A percentile compares a stretch with the other conserved stretches of the same genome.
Evolutionary conservation across 2,888 invertebrate genomes (phyloP).

Genomic region (Campopleginae sp.): DNA sequence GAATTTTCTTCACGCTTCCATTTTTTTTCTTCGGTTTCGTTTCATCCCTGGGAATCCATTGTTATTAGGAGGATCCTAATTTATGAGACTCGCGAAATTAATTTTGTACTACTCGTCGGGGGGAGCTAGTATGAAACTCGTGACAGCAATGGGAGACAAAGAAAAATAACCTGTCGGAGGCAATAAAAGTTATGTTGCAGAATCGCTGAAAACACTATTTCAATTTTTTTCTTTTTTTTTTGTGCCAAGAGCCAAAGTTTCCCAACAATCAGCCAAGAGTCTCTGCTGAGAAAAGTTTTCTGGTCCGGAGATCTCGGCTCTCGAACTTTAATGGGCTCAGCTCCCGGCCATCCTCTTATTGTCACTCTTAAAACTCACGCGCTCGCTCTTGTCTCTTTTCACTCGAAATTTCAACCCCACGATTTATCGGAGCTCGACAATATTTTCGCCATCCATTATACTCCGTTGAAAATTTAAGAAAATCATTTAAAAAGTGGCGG

Average conservation of each 20-base stretch:
- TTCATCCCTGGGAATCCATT: constrained; percentile 10
- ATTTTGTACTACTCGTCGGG: constrained; percentile 24
- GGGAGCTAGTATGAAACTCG: not conserved
- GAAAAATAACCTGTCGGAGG: constrained; percentile 27
- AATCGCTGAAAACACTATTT: constrained; percentile 6
- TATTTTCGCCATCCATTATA: not conserved
- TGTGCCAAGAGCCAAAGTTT: constrained; percentile 45
- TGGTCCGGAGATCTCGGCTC: constrained; percentile 31
- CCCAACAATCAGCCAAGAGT: constrained; percentile 25
- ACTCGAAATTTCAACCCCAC: not conserved
- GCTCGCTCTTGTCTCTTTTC: constrained; percentile 6
- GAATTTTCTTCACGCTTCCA: not conserved
- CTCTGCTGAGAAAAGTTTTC: constrained; percentile 36
- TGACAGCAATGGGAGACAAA: not conserved
- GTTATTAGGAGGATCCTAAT: constrained; percentile 46
- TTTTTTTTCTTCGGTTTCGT: not conserved
- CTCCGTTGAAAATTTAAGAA: not conserved
- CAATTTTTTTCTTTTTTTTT: constrained; percentile 9
- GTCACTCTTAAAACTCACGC: constrained; percentile 12
- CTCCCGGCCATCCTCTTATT: constrained; percentile 9
- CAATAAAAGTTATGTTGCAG: constrained; percentile 11
- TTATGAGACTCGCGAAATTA: constrained; percentile 45
- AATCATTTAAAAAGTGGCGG: not conserved
- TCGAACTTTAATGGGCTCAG: constrained; percentile 50
- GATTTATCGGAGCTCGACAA: not conserved